Evolutionary conservation across 2,797 vertebrate species (phyloP).

Genomic region (Smutsia gigantea): DNA sequence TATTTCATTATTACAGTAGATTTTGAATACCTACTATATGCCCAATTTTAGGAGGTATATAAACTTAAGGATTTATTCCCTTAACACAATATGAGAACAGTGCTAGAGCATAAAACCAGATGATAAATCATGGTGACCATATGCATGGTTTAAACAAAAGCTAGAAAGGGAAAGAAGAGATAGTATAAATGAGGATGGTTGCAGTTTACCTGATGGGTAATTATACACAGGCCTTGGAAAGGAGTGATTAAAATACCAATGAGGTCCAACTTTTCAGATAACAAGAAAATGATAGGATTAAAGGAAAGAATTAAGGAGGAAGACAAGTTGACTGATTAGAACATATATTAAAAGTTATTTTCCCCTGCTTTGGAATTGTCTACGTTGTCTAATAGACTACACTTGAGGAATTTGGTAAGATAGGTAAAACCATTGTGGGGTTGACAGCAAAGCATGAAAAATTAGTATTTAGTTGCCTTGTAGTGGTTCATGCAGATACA

Average conservation of each 20-base stretch:
- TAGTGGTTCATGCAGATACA: neutral
- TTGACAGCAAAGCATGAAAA: neutral
- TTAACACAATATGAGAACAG: neutral
- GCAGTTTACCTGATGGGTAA: neutral
- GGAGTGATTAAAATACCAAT: neutral
- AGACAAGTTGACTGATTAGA: neutral
- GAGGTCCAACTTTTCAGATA: too few species aligned
- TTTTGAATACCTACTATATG: neutral
- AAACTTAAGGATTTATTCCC: conserved; percentile 6
- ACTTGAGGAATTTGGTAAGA: neutral
- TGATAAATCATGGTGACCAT: neutral
- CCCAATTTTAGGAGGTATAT: neutral
- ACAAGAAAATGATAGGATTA: neutral
- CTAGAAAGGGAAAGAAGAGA: neutral
- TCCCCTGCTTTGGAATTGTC: neutral
- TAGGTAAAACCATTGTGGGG: neutral
- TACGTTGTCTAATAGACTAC: neutral
- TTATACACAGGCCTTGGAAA: neutral
- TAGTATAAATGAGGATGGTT: neutral
- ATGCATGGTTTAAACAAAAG: conserved; percentile 5
- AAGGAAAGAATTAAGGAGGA: neutral
- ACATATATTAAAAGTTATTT: neutral
- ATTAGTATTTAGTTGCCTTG: neutral
- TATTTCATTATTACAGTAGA: conserved; percentile 31
- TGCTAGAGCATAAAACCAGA: neutral